Evolutionary conservation across 2,797 vertebrate species (phyloP), one percentile per base, ranked within the genome.

Genomic region (Simalia tracyae): DNA sequence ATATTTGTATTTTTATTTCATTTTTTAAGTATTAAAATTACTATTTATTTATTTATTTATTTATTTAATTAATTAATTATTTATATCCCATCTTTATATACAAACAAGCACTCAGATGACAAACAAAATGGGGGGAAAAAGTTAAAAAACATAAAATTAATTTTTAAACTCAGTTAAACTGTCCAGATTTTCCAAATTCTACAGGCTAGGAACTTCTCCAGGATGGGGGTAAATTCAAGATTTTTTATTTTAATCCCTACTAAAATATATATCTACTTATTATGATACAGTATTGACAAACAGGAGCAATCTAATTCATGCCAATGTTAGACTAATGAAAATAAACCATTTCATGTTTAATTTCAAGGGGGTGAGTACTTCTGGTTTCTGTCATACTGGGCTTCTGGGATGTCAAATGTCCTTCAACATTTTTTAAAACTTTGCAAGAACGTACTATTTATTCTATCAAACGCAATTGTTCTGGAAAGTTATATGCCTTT

Each of bases 401-500:
- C 17, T 10, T 17, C 8, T 50, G 28, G 42, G 2, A 60, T 31
- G 42, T 81, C 59, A 63, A 87, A 64, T 31, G 24, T 7, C 50
- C 46, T 76, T 46, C 59, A 60, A 2, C 28, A 1, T 6, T 93
- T 31, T 90, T 76, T 31, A 42, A 19, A 86, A 72, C 11, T 68
- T 59, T 60, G 17, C 11, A 86, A 8, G 63, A 81, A 56, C 28
- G 17, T 0, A 12, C 24, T 22, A 28, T 60, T 56, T 57, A 31
- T 42, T 89, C 24, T 36, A 19, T 64, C 19, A 36, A 60, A 89
- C 91, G 87, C 94, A 95, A 95, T 95, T 95, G 93, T 95, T 96
- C 95, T 94, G 93, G 89, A 95, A 96, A 95, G 95, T 96, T 94
- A 95, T 91, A 94, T 91, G 95, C 94, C 94, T 95, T 93, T 94